A percentile compares a stretch with the other conserved stretches of the same genome.
Evolutionary conservation across 2,797 vertebrate species (phyloP).

Genomic region (Eidolon dupreanum): DNA sequence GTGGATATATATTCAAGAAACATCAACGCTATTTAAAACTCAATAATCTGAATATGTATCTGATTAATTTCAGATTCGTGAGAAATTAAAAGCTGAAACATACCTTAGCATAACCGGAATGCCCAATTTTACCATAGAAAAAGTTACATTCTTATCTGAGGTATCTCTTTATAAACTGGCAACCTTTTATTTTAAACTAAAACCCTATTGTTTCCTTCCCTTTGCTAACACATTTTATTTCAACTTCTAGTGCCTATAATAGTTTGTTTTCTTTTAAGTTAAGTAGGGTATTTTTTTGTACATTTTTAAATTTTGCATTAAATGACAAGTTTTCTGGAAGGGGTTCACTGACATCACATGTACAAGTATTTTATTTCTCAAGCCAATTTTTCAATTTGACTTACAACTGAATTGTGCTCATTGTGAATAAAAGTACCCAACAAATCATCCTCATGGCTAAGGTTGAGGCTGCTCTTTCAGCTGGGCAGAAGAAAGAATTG

Average conservation of each 20-base stretch:
- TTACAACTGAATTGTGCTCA: neutral
- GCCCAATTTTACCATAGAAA: neutral
- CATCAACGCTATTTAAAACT: neutral
- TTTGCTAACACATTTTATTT: neutral
- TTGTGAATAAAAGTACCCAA: neutral
- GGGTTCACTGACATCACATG: neutral
- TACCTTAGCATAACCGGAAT: neutral
- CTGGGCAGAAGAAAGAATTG: neutral
- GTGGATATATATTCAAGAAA: neutral
- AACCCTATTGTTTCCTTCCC: neutral
- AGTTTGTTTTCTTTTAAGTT: neutral
- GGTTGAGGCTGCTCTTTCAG: neutral
- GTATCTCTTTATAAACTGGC: neutral
- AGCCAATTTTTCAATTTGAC: constrained; percentile 6
- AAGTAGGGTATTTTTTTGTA: neutral
- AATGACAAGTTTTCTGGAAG: neutral
- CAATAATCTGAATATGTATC: neutral
- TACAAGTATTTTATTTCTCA: neutral
- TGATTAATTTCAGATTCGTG: neutral
- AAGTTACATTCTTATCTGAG: neutral
- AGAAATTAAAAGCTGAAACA: neutral
- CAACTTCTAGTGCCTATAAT: neutral
- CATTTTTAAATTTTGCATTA: neutral
- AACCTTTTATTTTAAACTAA: neutral
- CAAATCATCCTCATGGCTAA: neutral